phyloP scores from a whole-genome alignment of 2,797 vertebrate species.

The Basileuterus tristriatus region DNA sequence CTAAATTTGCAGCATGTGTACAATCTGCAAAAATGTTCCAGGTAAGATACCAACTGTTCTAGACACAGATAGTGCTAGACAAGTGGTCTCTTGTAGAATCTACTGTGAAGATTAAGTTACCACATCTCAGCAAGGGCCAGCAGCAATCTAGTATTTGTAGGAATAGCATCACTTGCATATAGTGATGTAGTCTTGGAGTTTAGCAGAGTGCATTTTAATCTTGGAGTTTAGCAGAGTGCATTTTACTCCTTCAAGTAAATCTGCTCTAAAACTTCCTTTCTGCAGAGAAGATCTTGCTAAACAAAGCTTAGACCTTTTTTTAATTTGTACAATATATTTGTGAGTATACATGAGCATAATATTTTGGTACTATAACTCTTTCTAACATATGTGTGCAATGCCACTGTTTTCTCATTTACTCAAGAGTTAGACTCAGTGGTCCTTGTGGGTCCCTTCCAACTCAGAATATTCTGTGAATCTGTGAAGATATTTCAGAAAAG shows the following conservation, averaged over 20 bases:
- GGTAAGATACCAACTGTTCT: background rate
- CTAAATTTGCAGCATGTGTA: background rate
- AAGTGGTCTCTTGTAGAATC: background rate
- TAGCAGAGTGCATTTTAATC: background rate
- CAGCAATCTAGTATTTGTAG: background rate
- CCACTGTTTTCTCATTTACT: background rate
- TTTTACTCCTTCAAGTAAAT: background rate
- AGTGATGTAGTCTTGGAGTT: background rate
- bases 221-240: background rate
- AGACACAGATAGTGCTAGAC: background rate
- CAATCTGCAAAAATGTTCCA: background rate
- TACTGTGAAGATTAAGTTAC: background rate
- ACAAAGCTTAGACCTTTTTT: background rate
- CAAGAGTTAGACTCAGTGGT: background rate
- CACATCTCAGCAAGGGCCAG: background rate
- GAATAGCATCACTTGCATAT: rapidly evolving
- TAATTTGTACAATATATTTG: background rate
- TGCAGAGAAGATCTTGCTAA: background rate
- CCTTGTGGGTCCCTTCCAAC: too few relatives aligned
- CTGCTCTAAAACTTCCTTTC: background rate
- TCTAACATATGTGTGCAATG: background rate
- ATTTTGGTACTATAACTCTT: background rate
- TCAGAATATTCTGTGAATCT: background rate
- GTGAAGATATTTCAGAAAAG: background rate
- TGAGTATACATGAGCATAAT: background rate